These are phyloP conservation scores for Erynnis tages DNA, from an alignment of 2,888 invertebrate species.

Conservation along the genomic window DNA sequence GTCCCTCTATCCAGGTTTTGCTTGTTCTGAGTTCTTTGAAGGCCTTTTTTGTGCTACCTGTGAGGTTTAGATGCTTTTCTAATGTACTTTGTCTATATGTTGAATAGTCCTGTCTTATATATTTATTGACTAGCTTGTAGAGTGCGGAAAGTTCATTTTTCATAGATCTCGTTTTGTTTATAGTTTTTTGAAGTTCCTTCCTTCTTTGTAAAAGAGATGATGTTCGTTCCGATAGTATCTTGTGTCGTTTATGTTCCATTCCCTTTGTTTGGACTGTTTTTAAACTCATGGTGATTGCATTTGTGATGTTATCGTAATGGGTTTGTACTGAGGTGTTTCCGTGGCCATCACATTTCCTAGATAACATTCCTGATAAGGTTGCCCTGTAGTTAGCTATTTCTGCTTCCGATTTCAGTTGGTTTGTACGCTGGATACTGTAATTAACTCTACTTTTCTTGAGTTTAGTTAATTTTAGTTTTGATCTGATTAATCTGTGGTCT, in stretches of 20 bases:
- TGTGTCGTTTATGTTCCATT: neutral
- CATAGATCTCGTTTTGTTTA: too few relatives aligned
- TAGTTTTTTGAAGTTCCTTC: too few relatives aligned
- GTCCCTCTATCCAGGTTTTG: too few relatives aligned
- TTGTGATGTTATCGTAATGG: neutral
- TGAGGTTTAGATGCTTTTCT: too few relatives aligned
- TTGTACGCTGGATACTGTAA: constrained; percentile 1
- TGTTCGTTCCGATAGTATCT: too few relatives aligned
- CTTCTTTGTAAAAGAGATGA: too few relatives aligned
- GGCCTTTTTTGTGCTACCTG: too few relatives aligned
- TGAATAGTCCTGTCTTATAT: too few relatives aligned
- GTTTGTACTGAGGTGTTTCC: neutral
- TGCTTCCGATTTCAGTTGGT: constrained; percentile 22
- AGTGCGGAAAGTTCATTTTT: too few relatives aligned
- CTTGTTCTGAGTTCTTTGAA: too few relatives aligned
- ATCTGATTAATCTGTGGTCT: constrained; percentile 6
- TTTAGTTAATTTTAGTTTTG: neutral
- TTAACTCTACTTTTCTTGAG: constrained; percentile 20
- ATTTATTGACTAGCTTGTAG: too few relatives aligned
- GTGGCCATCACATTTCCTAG: neutral
- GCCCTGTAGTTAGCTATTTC: constrained; percentile 26
- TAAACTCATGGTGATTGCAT: neutral
- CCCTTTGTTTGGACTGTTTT: neutral
- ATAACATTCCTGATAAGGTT: neutral
- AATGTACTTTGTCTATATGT: too few relatives aligned